Evolutionary conservation across 2,113 vertebrate species (phyloP).

Genomic region (Halichoeres trimaculatus): DNA sequence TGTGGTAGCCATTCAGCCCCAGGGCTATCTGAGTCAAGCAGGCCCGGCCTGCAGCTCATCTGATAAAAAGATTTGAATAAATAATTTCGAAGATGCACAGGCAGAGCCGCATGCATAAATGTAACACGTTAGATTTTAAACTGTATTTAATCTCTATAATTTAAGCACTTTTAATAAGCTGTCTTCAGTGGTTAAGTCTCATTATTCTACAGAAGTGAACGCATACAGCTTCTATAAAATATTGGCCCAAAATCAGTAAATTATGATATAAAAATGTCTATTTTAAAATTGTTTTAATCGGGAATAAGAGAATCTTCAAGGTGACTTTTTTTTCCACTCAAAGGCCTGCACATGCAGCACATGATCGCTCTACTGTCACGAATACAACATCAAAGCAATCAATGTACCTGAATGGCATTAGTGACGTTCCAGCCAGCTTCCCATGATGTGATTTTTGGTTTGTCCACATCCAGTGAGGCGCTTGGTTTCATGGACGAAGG

Average conservation of each 20-base stretch:
- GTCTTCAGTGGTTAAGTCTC: not conserved
- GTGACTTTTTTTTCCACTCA: slow-evolving; percentile 60
- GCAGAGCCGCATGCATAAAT: not conserved
- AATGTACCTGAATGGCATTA: slow-evolving; percentile 96
- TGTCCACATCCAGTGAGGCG: slow-evolving; percentile 85
- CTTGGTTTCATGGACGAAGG: slow-evolving; percentile 85
- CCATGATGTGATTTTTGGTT: slow-evolving; percentile 95
- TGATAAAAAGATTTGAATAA: slow-evolving; percentile 79
- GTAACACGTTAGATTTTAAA: not conserved
- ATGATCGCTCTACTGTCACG: not conserved
- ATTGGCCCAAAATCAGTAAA: not conserved
- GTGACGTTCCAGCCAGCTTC: slow-evolving; percentile 99
- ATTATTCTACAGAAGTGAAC: not conserved
- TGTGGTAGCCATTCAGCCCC: slow-evolving; percentile 37
- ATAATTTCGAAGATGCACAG: slow-evolving; percentile 31
- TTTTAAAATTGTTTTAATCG: not conserved
- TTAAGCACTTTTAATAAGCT: not conserved
- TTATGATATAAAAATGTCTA: accelerated
- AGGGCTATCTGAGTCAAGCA: slow-evolving; percentile 53
- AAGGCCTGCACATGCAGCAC: slow-evolving; percentile 43
- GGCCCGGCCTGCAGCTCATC: slow-evolving; percentile 57
- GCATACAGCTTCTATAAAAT: not conserved
- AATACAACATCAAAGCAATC: not conserved
- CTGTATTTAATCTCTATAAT: not conserved
- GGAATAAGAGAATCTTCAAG: slow-evolving; percentile 54